Evolutionary conservation across 2,113 vertebrate genomes (phyloP).

Genomic region (Pteropus alecto): DNA sequence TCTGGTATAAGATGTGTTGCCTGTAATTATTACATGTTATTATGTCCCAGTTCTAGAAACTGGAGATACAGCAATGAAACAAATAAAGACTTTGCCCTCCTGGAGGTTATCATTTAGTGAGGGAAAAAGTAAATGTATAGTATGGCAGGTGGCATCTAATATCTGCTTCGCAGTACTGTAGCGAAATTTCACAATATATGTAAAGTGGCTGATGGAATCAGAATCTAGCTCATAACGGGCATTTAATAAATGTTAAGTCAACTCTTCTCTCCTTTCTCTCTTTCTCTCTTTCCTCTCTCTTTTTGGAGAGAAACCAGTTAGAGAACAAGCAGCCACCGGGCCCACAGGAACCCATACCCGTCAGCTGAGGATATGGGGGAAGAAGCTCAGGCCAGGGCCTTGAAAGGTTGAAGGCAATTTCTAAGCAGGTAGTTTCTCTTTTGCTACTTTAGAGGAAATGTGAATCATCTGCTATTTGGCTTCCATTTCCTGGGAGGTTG

Average conservation of each 20-base stretch:
- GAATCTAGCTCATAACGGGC: not conserved
- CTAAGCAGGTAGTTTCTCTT: conserved; percentile 42
- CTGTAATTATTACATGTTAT: not conserved
- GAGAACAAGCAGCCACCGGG: not conserved
- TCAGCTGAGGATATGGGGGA: not conserved
- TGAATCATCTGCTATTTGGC: conserved; percentile 67
- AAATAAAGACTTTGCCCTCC: not conserved
- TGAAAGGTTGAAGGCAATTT: not conserved
- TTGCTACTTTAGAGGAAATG: conserved; percentile 59
- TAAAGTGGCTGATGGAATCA: not conserved
- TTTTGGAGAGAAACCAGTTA: not conserved
- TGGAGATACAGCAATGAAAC: not conserved
- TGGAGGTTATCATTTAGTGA: not conserved
- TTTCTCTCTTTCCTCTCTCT: not conserved
- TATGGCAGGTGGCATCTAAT: not conserved
- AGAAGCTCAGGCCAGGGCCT: not conserved
- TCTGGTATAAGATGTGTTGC: not conserved
- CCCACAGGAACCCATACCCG: not conserved
- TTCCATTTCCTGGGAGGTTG: conserved; percentile 72
- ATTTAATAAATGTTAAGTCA: not conserved
- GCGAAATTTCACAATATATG: not conserved
- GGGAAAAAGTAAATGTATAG: not conserved
- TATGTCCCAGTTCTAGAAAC: not conserved
- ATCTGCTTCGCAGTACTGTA: not conserved
- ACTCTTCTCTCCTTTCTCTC: not conserved